Conservation (phyloP, 2,888 invertebrate species). For the Dendrolimus houi region DNA sequence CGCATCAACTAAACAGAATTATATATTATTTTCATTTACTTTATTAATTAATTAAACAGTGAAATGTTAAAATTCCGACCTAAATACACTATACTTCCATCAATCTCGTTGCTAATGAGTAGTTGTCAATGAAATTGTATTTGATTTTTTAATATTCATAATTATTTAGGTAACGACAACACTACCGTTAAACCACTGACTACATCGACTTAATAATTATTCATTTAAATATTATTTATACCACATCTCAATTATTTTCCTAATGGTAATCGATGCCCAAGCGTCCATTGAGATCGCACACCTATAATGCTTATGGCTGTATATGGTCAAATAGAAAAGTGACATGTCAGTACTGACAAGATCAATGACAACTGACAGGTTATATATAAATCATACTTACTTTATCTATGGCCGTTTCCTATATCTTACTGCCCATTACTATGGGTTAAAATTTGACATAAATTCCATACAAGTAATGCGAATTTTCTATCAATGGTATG, state of each 20-base stretch:
- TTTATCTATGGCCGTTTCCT: too few species aligned
- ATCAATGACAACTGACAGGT: too few species aligned
- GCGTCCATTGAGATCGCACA: conserved; percentile 37
- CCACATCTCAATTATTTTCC: conserved; percentile 50
- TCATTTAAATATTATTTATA: conserved; percentile 63
- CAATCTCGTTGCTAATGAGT: conserved; percentile 41
- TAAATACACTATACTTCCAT: conserved; percentile 25
- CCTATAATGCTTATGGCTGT: conserved; percentile 9
- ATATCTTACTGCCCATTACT: too few species aligned
- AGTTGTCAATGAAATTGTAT: conserved; percentile 37
- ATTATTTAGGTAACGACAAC: conserved; percentile 59
- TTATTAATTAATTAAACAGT: conserved; percentile 13
- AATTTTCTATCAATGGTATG: too few species aligned
- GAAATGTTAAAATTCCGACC: conserved; percentile 28
- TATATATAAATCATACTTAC: too few species aligned
- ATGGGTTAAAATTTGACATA: too few species aligned
- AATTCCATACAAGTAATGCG: too few species aligned
- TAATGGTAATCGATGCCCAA: conserved; percentile 52
- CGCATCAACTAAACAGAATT: conserved; percentile 29
- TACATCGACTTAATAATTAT: conserved; percentile 65
- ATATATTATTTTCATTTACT: conserved; percentile 18
- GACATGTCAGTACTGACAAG: too few species aligned
- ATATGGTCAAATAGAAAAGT: background rate
- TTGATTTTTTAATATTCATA: conserved; percentile 34
- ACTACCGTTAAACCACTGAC: conserved; percentile 70